Evolutionary conservation across 2,113 vertebrate genomes (phyloP).

Genomic region (Xenotilapia caudafasciata): DNA sequence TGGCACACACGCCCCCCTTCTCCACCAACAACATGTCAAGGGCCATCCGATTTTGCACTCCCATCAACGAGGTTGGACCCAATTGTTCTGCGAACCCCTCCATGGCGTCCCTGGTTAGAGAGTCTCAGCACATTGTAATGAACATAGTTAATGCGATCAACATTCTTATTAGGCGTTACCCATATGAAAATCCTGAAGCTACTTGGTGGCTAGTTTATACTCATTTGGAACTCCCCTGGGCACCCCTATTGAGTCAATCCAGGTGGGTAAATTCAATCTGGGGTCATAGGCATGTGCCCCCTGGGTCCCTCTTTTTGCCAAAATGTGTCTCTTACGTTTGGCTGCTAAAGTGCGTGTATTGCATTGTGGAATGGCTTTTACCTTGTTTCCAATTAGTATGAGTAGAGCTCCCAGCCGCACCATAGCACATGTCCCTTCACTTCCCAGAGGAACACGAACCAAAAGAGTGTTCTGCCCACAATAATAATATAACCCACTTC

Average conservation of each 20-base stretch:
- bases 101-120: fast-evolving
- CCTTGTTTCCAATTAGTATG: fast-evolving
- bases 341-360: background rate
- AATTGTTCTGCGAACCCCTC: too few relatives aligned
- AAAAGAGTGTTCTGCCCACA: fast-evolving
- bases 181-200: background rate
- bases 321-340: background rate
- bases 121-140: fast-evolving
- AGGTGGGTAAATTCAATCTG: fast-evolving
- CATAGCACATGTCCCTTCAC: fast-evolving
- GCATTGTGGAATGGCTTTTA: fast-evolving
- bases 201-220: background rate
- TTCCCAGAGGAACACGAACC: fast-evolving
- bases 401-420: background rate
- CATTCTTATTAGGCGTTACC: too few relatives aligned
- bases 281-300: fast-evolving
- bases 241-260: fast-evolving
- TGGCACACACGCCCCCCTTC: too few relatives aligned
- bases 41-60: too few relatives aligned
- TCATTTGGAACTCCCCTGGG: background rate
- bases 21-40: background rate
- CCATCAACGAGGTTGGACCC: fast-evolving
- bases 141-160: too few relatives aligned
- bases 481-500: background rate
- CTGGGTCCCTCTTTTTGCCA: background rate